phyloP scores from a whole-genome alignment of 2,113 vertebrate genomes.

The Vimba vimba region DNA sequence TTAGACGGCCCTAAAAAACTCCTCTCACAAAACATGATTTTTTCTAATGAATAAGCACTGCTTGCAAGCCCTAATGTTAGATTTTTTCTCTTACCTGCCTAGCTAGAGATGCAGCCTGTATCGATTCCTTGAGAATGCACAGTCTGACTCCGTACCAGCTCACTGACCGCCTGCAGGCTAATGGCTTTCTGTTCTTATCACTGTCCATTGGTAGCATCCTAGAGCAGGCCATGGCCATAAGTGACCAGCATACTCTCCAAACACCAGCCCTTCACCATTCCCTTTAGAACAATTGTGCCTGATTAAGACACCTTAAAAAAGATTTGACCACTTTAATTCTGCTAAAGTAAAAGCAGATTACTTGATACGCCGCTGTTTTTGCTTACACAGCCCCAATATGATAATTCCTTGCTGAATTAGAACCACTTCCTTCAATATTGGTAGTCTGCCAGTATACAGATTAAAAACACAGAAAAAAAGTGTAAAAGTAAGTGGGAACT shows the following conservation, averaged over 20 bases:
- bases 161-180: conserved; percentile 58
- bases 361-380: conserved; percentile 14
- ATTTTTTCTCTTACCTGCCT: conserved; percentile 43
- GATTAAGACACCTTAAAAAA: not conserved
- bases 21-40: not conserved
- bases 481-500: not conserved
- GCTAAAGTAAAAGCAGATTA: conserved; percentile 39
- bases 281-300: not conserved
- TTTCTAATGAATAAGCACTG: not conserved
- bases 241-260: not conserved
- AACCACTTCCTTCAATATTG: conserved; percentile 8
- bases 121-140: conserved; percentile 61
- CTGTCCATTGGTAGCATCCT: conserved; percentile 27
- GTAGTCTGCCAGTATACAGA: conserved; percentile 50
- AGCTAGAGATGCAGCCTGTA: conserved; percentile 32
- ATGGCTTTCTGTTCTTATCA: conserved; percentile 43
- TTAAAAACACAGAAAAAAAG: not conserved
- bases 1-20: not conserved
- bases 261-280: conserved; percentile 3
- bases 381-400: not conserved
- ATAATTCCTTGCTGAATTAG: conserved; percentile 53
- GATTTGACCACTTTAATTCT: conserved; percentile 16
- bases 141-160: conserved; percentile 62
- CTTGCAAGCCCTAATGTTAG: not conserved
- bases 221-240: conserved; percentile 47